A percentile compares a stretch with the other conserved stretches of the same genome.
These are phyloP conservation scores for Ferdinandea cuprea DNA, from an alignment of 2,888 invertebrate genomes.

Conservation along the genomic window DNA sequence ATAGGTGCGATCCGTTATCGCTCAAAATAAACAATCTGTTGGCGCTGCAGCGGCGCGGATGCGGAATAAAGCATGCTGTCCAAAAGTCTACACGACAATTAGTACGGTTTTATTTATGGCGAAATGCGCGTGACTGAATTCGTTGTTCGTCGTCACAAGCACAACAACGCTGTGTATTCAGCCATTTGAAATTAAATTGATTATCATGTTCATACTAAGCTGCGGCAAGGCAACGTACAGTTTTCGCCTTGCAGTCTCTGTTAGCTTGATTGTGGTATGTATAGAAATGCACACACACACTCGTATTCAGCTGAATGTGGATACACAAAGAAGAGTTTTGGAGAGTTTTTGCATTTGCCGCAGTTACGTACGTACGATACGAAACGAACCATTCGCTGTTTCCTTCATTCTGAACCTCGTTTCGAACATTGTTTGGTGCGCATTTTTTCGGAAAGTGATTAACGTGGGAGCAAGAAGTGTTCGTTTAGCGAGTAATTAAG, in stretches of 20 bases:
- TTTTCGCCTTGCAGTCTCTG: conserved; percentile 63
- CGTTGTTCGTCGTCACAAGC: conserved; percentile 16
- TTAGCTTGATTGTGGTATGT: conserved; percentile 19
- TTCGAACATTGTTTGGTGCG: conserved; percentile 37
- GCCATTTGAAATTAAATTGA: conserved; percentile 45
- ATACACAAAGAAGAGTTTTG: conserved; percentile 46
- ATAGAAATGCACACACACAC: conserved; percentile 2
- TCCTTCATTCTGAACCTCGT: conserved; percentile 26
- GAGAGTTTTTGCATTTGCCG: conserved; percentile 46
- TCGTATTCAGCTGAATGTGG: background rate
- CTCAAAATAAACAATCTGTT: conserved; percentile 34
- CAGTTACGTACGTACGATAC: no score
- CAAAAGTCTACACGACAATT: conserved; percentile 58
- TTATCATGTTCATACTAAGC: conserved; percentile 15
- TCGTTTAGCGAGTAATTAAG: conserved; percentile 31
- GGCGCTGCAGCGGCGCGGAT: conserved; percentile 44
- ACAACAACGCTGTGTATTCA: conserved; percentile 19
- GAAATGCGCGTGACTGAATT: conserved; percentile 68
- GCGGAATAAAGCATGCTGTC: background rate
- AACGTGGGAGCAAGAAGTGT: conserved; percentile 22
- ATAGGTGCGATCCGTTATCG: conserved; percentile 56
- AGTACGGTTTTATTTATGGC: conserved; percentile 41
- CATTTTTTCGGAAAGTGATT: conserved; percentile 53
- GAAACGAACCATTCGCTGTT: background rate
- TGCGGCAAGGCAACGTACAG: conserved; percentile 34